A percentile compares a stretch with the other conserved stretches of the same genome.
Conservation (phyloP, 2,797 vertebrate species). For the Vireo griseus region DNA sequence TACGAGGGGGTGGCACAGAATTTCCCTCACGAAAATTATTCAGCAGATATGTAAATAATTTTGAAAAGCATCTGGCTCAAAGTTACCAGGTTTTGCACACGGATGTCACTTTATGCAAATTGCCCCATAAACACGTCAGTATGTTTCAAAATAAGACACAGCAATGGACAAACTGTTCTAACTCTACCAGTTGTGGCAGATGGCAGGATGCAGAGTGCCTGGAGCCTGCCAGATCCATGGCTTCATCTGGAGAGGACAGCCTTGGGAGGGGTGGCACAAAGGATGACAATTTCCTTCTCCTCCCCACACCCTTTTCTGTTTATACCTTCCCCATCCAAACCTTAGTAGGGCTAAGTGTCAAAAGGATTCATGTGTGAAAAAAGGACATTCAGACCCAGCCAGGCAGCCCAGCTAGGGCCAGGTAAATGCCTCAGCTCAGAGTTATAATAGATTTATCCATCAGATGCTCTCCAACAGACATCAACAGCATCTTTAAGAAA, state of each 20-base stretch:
- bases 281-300: background rate
- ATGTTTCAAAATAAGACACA: constrained; percentile 1
- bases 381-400: background rate
- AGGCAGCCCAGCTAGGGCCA: background rate
- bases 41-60: background rate
- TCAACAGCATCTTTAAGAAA: background rate
- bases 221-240: background rate
- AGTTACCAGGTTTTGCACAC: background rate
- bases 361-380: background rate
- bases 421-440: background rate
- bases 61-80: background rate
- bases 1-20: background rate
- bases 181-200: background rate
- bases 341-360: background rate
- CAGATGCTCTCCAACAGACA: background rate
- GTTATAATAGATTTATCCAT: background rate
- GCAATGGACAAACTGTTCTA: constrained; percentile 1
- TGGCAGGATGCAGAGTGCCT: background rate
- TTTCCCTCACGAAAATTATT: background rate
- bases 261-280: rapidly evolving
- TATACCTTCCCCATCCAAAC: background rate
- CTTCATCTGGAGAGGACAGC: background rate
- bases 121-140: background rate
- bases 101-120: background rate
- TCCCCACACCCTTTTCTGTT: background rate